phyloP scores from a whole-genome alignment of 2,888 invertebrate genomes.

The Malthinus flaveolus region DNA sequence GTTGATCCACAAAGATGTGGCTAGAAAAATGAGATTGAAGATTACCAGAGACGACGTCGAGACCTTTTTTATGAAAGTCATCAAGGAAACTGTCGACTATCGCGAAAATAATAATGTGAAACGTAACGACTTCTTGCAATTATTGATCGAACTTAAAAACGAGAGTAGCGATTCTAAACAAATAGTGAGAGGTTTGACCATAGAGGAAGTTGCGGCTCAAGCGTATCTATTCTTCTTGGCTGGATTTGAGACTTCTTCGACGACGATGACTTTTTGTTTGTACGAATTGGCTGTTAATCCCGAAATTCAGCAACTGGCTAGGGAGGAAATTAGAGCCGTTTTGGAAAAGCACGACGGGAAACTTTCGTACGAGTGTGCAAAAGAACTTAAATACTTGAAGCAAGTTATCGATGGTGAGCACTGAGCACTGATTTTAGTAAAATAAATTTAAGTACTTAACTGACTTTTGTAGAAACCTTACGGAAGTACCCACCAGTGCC shows the following conservation, averaged over 20 bases:
- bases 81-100: slow-evolving; percentile 53
- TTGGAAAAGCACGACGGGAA: slow-evolving; percentile 45
- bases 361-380: slow-evolving; percentile 55
- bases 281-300: slow-evolving; percentile 57
- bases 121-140: slow-evolving; percentile 60
- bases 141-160: slow-evolving; percentile 54
- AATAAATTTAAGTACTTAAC: too few relatives aligned
- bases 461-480: not conserved
- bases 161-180: not conserved
- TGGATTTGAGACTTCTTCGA: slow-evolving; percentile 51
- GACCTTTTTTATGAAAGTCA: slow-evolving; percentile 54
- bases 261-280: slow-evolving; percentile 53
- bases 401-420: slow-evolving; percentile 51
- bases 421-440: too few relatives aligned
- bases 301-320: slow-evolving; percentile 52
- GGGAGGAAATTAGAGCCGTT: slow-evolving; percentile 53
- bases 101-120: slow-evolving; percentile 53
- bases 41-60: slow-evolving; percentile 35
- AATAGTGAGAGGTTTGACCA: not conserved
- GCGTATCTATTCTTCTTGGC: slow-evolving; percentile 44
- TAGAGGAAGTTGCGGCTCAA: slow-evolving; percentile 36
- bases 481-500: not conserved
- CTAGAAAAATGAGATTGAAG: slow-evolving; percentile 33
- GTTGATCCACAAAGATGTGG: slow-evolving; percentile 30
- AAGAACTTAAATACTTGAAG: slow-evolving; percentile 56